Evolutionary conservation across 2,797 vertebrate species (phyloP).

Genomic region (Sebastes paucispinis): DNA sequence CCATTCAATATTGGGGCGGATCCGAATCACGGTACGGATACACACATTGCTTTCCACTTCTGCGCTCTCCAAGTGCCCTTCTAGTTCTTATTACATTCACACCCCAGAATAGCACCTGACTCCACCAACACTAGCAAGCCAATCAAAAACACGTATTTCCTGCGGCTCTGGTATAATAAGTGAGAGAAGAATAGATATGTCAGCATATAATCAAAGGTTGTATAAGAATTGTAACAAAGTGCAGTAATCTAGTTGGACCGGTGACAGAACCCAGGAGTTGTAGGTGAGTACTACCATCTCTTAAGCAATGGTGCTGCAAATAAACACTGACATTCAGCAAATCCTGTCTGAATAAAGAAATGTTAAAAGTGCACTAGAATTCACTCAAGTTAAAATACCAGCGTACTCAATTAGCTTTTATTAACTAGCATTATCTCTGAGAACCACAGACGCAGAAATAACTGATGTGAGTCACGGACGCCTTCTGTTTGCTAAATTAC

Average conservation of each 20-base stretch:
- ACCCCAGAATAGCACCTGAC: background rate
- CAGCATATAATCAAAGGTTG: background rate
- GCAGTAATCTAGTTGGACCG: background rate
- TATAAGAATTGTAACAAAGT: background rate
- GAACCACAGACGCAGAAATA: background rate
- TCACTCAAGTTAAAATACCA: background rate
- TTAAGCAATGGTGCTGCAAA: background rate
- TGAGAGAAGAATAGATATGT: background rate
- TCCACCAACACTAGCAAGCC: background rate
- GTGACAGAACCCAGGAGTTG: background rate
- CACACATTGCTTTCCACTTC: background rate
- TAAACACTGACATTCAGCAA: background rate
- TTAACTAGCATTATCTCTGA: background rate
- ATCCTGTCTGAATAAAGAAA: background rate
- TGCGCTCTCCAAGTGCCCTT: background rate
- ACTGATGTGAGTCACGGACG: background rate
- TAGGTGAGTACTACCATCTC: background rate
- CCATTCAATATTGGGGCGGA: background rate
- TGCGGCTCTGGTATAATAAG: background rate
- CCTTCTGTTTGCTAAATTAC: background rate
- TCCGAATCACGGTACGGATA: background rate
- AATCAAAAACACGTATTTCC: background rate
- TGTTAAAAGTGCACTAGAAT: background rate
- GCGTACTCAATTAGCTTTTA: background rate
- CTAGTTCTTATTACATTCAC: background rate